These are phyloP conservation scores for Sitophilus oryzae DNA, from an alignment of 1,140 invertebrate species.

Conservation along the genomic window DNA sequence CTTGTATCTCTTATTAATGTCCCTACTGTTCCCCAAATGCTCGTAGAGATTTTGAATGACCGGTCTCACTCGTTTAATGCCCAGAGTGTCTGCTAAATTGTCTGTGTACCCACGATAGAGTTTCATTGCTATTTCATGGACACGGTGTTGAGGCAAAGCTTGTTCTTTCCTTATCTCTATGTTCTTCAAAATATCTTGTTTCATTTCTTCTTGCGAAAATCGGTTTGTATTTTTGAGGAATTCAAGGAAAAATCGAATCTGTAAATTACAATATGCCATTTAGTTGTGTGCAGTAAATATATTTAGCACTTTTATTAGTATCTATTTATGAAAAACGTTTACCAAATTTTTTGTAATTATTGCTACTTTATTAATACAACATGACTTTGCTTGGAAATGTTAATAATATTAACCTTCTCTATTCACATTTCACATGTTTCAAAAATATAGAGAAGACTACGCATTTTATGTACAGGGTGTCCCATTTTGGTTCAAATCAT, in stretches of 20 bases:
- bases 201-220: conserved; percentile 37
- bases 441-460: too few species aligned
- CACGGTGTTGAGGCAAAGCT: not conserved
- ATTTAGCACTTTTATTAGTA: too few species aligned
- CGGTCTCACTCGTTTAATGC: conserved; percentile 18
- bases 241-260: conserved; percentile 17
- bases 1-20: conserved; percentile 21
- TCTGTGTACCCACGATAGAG: conserved; percentile 25
- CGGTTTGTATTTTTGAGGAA: conserved; percentile 9
- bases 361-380: too few species aligned
- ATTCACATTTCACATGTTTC: too few species aligned
- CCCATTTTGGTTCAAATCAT: too few species aligned
- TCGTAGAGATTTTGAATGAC: conserved; percentile 25
- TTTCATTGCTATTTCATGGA: conserved; percentile 25
- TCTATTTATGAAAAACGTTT: too few species aligned
- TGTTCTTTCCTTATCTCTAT: conserved; percentile 17
- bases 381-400: too few species aligned
- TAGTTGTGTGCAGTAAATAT: too few species aligned
- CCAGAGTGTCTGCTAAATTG: conserved; percentile 24
- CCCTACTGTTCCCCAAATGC: conserved; percentile 15
- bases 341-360: too few species aligned
- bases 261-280: too few species aligned
- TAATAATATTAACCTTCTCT: too few species aligned
- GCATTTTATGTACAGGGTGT: too few species aligned
- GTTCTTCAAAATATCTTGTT: conserved; percentile 36